phyloP scores from a whole-genome alignment of 2,113 vertebrate species.

The Capreolus pygargus region DNA sequence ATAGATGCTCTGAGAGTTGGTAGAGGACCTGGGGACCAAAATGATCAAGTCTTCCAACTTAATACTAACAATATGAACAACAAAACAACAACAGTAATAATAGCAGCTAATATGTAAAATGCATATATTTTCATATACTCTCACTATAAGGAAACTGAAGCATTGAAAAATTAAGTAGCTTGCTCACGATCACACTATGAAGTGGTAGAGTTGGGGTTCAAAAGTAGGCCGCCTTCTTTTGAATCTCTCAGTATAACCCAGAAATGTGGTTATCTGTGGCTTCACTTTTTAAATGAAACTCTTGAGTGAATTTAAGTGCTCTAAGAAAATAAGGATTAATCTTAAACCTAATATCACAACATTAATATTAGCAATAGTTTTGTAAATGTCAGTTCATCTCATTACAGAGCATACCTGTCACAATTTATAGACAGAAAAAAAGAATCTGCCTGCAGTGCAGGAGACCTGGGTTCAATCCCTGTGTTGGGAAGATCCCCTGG shows the following conservation, averaged over 20 bases:
- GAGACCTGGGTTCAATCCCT: neutral
- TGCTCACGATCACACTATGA: neutral
- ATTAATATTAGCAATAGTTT: neutral
- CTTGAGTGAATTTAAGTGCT: neutral
- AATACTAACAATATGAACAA: neutral
- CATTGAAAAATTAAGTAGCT: neutral
- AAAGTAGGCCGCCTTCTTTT: neutral
- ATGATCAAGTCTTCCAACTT: neutral
- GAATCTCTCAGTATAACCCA: neutral
- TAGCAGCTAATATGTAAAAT: neutral
- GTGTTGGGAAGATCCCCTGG: neutral
- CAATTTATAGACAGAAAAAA: neutral
- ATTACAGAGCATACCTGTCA: neutral
- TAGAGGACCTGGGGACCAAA: neutral
- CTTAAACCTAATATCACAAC: neutral
- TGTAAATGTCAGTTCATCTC: neutral
- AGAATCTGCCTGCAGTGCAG: neutral
- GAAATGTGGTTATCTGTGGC: neutral
- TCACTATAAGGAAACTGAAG: neutral
- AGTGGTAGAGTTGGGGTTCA: neutral
- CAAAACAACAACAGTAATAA: neutral
- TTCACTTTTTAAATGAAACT: neutral
- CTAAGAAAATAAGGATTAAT: neutral
- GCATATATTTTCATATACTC: neutral
- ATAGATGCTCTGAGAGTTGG: neutral